Evolutionary conservation across 2,797 vertebrate genomes (phyloP).

Genomic region (Knipowitschia caucasica): DNA sequence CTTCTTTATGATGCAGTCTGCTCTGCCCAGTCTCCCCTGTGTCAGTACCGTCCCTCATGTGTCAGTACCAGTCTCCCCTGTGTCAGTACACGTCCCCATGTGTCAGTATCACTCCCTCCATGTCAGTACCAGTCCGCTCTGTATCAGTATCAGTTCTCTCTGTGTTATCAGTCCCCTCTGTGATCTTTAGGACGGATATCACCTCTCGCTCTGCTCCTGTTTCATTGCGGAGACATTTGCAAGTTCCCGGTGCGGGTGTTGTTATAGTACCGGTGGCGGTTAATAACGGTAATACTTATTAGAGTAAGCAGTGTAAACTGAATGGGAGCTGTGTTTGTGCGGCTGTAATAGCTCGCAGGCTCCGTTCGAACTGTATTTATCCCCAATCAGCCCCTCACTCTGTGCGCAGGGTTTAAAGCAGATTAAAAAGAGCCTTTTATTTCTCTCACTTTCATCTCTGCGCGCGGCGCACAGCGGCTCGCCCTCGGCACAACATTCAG

Average conservation of each 20-base stretch:
- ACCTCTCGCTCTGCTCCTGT: slow-evolving; percentile 57
- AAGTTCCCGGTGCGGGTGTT: slow-evolving; percentile 79
- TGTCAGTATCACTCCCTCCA: no score
- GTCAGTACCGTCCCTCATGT: no score
- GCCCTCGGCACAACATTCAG: slow-evolving; percentile 90
- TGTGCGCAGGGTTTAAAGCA: slow-evolving; percentile 95
- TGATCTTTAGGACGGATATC: no score
- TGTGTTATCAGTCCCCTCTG: no score
- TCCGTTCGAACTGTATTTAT: slow-evolving; percentile 95
- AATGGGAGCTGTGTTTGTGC: slow-evolving; percentile 91
- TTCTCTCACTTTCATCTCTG: slow-evolving; percentile 99
- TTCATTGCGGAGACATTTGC: slow-evolving; percentile 79
- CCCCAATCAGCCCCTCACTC: slow-evolving; percentile 93
- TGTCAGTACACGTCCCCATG: no score
- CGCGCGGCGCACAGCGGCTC: slow-evolving; percentile 87
- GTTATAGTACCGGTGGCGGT: slow-evolving; percentile 85
- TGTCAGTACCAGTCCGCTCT: no score
- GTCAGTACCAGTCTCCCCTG: no score
- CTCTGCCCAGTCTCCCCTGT: no score
- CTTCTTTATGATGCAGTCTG: slow-evolving; percentile 18
- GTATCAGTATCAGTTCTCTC: no score
- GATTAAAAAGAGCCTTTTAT: slow-evolving; percentile 99
- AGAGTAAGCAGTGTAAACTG: slow-evolving; percentile 93
- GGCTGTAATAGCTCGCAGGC: slow-evolving; percentile 93
- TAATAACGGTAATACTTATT: slow-evolving; percentile 98